Percentiles rank a stretch among this genome's conserved stretches.
Conservation (phyloP, 2,113 vertebrate genomes). For the Colius striatus region DNA sequence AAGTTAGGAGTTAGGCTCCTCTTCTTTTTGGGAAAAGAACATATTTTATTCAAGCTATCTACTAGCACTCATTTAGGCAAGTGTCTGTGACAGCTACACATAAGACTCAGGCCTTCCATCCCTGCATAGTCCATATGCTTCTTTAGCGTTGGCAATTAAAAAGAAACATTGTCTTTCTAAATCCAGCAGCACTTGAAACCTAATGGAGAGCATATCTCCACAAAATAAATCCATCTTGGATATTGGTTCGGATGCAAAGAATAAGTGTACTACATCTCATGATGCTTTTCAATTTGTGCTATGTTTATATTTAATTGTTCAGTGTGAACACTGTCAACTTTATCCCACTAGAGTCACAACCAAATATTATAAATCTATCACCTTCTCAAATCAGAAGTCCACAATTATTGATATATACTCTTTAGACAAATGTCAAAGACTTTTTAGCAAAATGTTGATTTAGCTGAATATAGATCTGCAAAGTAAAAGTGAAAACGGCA, state of each 20-base stretch:
- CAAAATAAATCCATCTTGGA: background rate
- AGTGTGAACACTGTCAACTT: background rate
- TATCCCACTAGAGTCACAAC: background rate
- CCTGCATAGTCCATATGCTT: background rate
- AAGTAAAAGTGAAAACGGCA: background rate
- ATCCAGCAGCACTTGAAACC: background rate
- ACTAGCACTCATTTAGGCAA: background rate
- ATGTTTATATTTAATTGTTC: background rate
- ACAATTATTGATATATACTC: background rate
- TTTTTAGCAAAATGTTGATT: constrained; percentile 19
- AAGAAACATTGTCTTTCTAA: background rate
- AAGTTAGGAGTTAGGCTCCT: background rate
- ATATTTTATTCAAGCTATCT: background rate
- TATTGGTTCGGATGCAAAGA: background rate
- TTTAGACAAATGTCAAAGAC: background rate
- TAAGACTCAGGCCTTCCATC: background rate
- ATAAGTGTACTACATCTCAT: background rate
- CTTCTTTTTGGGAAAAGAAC: background rate
- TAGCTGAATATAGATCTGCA: background rate
- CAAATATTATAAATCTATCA: background rate
- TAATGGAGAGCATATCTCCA: background rate
- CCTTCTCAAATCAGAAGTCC: background rate
- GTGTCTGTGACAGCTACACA: background rate
- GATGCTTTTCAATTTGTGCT: background rate
- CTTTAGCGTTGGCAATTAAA: rapidly evolving